phyloP scores from a whole-genome alignment of 23 tunicate genomes.

The Aplidium turbinatum region DNA sequence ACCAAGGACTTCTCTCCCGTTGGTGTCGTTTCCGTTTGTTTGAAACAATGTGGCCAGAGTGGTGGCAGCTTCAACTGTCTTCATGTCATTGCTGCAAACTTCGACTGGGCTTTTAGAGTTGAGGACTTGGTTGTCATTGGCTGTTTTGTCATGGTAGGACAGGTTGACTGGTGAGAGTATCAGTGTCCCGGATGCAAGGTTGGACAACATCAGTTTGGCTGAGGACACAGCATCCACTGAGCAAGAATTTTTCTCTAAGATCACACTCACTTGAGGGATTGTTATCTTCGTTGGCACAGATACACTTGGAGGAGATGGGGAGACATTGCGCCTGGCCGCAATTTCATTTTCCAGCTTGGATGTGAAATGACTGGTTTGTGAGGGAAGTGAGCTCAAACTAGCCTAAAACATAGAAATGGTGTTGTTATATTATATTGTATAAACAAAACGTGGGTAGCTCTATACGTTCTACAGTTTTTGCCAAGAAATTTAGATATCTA shows the following conservation, averaged over 20 bases:
- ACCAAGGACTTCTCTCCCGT: not conserved
- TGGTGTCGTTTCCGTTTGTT: not conserved
- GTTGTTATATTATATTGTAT: too few relatives aligned
- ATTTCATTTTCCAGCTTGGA: too few relatives aligned
- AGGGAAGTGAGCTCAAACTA: too few relatives aligned
- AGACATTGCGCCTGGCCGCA: too few relatives aligned
- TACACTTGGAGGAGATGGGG: not conserved
- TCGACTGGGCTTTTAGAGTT: not conserved
- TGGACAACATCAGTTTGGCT: slow-evolving; percentile 30
- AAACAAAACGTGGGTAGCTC: too few relatives aligned
- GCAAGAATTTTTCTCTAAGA: not conserved
- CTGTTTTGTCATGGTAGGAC: not conserved
- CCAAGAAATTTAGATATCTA: too few relatives aligned
- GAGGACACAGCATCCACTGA: slow-evolving; percentile 4
- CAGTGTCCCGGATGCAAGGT: slow-evolving; percentile 34
- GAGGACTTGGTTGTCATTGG: not conserved
- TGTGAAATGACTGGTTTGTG: too few relatives aligned
- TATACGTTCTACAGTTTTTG: too few relatives aligned
- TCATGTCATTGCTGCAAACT: not conserved
- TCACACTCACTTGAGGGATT: slow-evolving; percentile 4
- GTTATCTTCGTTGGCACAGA: slow-evolving; percentile 1
- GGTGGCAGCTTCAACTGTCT: slow-evolving; percentile 35
- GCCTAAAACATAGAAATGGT: too few relatives aligned
- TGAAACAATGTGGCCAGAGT: slow-evolving; percentile 21
- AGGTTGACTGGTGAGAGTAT: slow-evolving; percentile 25